phyloP scores from a whole-genome alignment of 2,113 vertebrate genomes.

The Picathartes gymnocephalus region DNA sequence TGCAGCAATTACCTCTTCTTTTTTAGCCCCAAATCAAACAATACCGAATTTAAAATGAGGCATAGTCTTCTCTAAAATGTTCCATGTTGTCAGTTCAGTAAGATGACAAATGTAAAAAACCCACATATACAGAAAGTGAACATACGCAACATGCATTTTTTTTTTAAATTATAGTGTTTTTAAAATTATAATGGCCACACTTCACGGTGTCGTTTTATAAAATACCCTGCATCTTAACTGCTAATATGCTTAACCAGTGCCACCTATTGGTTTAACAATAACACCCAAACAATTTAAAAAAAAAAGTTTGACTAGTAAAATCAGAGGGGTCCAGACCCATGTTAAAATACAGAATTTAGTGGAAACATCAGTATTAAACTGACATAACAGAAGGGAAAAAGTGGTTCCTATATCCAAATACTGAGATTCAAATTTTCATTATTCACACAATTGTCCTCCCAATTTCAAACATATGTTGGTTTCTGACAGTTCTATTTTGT shows the following conservation, averaged over 20 bases:
- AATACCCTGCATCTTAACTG: neutral
- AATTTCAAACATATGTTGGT: neutral
- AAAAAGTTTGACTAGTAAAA: neutral
- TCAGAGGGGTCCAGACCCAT: neutral
- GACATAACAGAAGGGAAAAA: neutral
- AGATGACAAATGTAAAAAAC: neutral
- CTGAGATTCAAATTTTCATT: neutral
- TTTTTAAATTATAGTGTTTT: neutral
- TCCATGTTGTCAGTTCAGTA: neutral
- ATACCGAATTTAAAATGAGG: neutral
- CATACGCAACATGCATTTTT: neutral
- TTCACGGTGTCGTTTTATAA: neutral
- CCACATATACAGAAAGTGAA: neutral
- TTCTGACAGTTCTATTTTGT: neutral
- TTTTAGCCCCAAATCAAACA: neutral
- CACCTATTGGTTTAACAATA: slow-evolving; percentile 33
- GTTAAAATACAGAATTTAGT: neutral
- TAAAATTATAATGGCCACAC: neutral
- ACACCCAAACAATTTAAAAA: neutral
- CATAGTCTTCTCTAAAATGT: neutral
- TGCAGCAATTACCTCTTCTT: neutral
- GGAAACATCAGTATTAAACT: neutral
- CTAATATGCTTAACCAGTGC: slow-evolving; percentile 31
- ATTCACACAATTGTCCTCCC: neutral
- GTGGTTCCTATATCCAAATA: neutral